Conservation (phyloP, 2,888 invertebrate genomes). For the Drosophila macrothrix region DNA sequence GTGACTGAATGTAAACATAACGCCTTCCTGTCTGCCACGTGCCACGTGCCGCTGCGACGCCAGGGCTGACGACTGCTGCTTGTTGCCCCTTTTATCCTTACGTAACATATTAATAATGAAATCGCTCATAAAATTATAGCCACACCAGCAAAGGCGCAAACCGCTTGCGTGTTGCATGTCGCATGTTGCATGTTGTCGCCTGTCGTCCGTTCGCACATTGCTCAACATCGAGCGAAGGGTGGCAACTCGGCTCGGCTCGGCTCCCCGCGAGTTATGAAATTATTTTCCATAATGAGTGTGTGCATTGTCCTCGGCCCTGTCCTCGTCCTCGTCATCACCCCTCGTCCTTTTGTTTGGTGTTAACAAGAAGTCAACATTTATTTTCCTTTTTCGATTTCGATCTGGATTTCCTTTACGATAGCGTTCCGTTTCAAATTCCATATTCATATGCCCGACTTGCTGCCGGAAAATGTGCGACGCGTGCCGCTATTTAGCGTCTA, state of each 20-base stretch:
- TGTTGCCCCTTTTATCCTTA: constrained; percentile 9
- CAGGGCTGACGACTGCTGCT: constrained; percentile 10
- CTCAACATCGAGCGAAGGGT: constrained; percentile 34
- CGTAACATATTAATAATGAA: constrained; percentile 80
- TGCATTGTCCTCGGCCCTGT: constrained; percentile 9
- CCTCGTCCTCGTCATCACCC: constrained; percentile 34
- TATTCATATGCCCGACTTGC: constrained; percentile 49
- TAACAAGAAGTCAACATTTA: constrained; percentile 76
- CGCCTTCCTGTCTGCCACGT: constrained; percentile 84
- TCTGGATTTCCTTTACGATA: constrained; percentile 35
- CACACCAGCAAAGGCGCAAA: constrained; percentile 63
- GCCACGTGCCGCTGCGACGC: constrained; percentile 49
- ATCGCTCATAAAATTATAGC: constrained; percentile 82
- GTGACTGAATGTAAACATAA: constrained; percentile 81
- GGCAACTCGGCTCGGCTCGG: constrained; percentile 29
- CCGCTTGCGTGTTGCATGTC: constrained; percentile 60
- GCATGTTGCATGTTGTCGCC: constrained; percentile 45
- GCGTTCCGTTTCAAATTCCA: constrained; percentile 54
- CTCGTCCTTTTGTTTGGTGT: constrained; percentile 28
- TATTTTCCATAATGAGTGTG: constrained; percentile 84
- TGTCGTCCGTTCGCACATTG: constrained; percentile 55
- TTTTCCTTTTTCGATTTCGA: constrained; percentile 46
- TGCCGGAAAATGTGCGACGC: constrained; percentile 79
- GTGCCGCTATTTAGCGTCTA: constrained; percentile 85
- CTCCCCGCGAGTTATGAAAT: constrained; percentile 85